These are phyloP conservation scores for Zaprionus kolodkinae DNA, from an alignment of 1,140 invertebrate genomes.

Conservation along the genomic window DNA sequence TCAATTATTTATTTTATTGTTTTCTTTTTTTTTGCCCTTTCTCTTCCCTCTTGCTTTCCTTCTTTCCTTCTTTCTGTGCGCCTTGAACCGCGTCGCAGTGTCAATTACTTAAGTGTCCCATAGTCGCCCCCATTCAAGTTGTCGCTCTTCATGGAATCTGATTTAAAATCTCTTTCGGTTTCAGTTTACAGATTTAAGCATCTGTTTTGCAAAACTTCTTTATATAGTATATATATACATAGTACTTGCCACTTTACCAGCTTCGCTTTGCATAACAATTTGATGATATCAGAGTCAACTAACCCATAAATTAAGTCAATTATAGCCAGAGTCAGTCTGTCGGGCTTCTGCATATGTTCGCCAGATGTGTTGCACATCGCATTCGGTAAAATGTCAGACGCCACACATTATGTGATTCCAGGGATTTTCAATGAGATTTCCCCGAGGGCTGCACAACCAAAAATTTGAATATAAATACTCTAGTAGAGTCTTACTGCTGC, in stretches of 20 bases:
- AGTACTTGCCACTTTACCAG: not conserved
- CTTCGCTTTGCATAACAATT: not conserved
- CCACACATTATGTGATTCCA: slow-evolving; percentile 25
- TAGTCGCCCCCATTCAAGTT: not conserved
- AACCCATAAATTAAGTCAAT: slow-evolving; percentile 38
- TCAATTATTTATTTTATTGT: slow-evolving; percentile 41
- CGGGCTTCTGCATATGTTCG: slow-evolving; percentile 26
- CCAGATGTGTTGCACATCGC: slow-evolving; percentile 36
- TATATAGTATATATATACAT: too few relatives aligned
- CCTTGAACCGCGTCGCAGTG: slow-evolving; percentile 17
- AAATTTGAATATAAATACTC: not conserved
- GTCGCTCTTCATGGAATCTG: not conserved
- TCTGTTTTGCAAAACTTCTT: not conserved
- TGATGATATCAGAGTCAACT: slow-evolving; percentile 10
- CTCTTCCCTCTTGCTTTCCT: not conserved
- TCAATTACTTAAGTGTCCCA: slow-evolving; percentile 27
- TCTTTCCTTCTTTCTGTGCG: not conserved
- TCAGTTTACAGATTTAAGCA: not conserved
- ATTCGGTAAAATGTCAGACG: slow-evolving; percentile 17
- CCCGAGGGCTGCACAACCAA: slow-evolving; percentile 1
- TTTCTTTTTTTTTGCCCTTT: not conserved
- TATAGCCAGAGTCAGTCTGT: not conserved
- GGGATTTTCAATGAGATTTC: slow-evolving; percentile 19
- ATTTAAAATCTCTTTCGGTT: not conserved
- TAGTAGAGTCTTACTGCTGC: not conserved